A percentile compares a stretch with the other conserved stretches of the same genome.
These are phyloP conservation scores for Habroteleia sp. DNA, from an alignment of 2,888 invertebrate species.

Conservation along the genomic window DNA sequence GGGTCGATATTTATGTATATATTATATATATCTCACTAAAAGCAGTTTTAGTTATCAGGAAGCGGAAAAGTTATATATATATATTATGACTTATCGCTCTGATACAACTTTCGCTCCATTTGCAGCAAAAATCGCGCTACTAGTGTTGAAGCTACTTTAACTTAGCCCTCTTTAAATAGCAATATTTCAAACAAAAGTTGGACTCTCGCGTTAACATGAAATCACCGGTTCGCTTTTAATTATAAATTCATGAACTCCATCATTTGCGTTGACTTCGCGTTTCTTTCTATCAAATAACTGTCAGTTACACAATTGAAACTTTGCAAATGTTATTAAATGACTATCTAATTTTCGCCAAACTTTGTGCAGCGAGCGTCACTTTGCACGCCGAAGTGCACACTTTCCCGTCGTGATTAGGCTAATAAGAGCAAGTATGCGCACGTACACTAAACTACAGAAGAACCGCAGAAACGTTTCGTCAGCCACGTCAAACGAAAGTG, in stretches of 20 bases:
- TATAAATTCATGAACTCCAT: constrained; percentile 31
- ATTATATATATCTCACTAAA: too few species aligned
- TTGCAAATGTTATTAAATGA: constrained; percentile 50
- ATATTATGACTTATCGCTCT: constrained; percentile 26
- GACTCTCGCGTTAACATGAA: constrained; percentile 1
- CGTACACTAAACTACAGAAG: constrained; percentile 21
- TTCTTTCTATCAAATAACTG: constrained; percentile 44
- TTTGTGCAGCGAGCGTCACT: constrained; percentile 31
- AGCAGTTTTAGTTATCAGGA: constrained; percentile 19
- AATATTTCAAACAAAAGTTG: constrained; percentile 45
- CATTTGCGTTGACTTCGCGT: constrained; percentile 12
- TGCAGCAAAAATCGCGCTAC: constrained; percentile 31
- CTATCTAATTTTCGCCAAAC: constrained; percentile 47
- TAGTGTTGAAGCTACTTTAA: constrained; percentile 31
- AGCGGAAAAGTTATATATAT: constrained; percentile 10
- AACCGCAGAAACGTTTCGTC: constrained; percentile 42
- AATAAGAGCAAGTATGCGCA: constrained; percentile 21
- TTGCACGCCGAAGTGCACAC: constrained; percentile 14
- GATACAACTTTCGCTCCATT: constrained; percentile 12
- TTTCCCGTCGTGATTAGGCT: constrained; percentile 40
- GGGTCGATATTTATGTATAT: too few species aligned
- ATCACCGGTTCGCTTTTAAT: constrained; percentile 24
- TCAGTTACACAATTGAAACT: constrained; percentile 53
- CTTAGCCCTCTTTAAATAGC: constrained; percentile 29
- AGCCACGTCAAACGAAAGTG: constrained; percentile 35